Base-by-base conservation (phyloP, 2,113 vertebrate species). In the Callocephalon fimbriatum region DNA sequence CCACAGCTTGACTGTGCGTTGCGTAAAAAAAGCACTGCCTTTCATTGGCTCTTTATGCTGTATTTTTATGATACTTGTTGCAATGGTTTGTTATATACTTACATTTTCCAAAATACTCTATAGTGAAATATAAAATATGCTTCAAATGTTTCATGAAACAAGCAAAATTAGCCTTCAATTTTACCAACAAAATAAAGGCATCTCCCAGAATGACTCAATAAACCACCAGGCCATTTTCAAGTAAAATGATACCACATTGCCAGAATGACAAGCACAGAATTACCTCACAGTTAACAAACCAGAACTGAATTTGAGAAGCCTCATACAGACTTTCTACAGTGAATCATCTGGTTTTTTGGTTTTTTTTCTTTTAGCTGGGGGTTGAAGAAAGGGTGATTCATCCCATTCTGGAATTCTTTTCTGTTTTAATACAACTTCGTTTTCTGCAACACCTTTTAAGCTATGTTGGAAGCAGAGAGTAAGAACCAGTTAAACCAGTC, bases 231-330 rank as follows among this genome's bases (percentile, higher is more conserved):
- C 96, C 97, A 83, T 98, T 98, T 98, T 98, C 98, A 98, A 98
- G 98, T 98, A 98, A 98, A 97, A 97, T 73, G 97, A 94, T 94
- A 97, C 97, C 94, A 86, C 59, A 40, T 63, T 98, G 97, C 90
- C 92, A 97, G 98, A 98, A 98, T 90, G 94, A 91, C 70, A 97
- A 97, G 97, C 98, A 95, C 93, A 98, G 88, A 95, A 96, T 40
- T 93, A 85, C 84, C 85, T 95, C 76, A 88, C 44, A 92, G 82
- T 86, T 82, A 85, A 90, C 92, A 95, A 97, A 90, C 61, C 58
- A 95, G 83, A 95, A 82, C 21, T 90, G 48, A 95, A 96, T 88
- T 94, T 95, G 54, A 97, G 74, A 97, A 97, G 94, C 84, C 93
- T 97, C 94, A 92, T 32, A 91, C 22, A 97, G 96, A 97, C 97